Conservation (phyloP, 2,888 invertebrate species). For the Cerastoderma edule region DNA sequence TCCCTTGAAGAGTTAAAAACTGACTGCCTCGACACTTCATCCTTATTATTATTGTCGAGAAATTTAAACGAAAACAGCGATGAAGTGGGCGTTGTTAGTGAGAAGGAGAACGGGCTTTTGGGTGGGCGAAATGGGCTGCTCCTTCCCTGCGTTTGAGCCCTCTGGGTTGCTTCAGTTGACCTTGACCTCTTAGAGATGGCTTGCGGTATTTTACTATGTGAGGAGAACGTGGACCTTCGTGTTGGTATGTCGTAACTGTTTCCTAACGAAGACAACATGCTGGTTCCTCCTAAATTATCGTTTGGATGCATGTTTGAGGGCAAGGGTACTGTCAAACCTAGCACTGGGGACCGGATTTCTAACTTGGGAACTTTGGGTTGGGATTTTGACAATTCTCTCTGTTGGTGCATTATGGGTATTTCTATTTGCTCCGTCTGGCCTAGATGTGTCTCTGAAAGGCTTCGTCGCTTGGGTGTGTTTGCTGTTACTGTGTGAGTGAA, state of each 20-base stretch:
- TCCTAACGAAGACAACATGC: slow-evolving; percentile 22
- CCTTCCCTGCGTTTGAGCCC: slow-evolving; percentile 26
- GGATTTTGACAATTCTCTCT: slow-evolving; percentile 39
- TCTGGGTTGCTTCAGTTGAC: slow-evolving; percentile 69
- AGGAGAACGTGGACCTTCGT: slow-evolving; percentile 59
- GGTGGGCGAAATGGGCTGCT: slow-evolving; percentile 41
- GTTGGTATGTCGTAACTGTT: slow-evolving; percentile 29
- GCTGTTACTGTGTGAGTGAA: slow-evolving; percentile 22
- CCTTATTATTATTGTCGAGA: slow-evolving; percentile 55
- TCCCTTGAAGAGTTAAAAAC: slow-evolving; percentile 9
- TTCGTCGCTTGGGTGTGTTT: slow-evolving; percentile 63
- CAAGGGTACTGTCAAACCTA: slow-evolving; percentile 59
- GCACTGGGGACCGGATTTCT: slow-evolving; percentile 73
- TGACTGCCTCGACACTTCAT: slow-evolving; percentile 4
- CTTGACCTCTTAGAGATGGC: slow-evolving; percentile 67
- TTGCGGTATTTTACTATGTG: slow-evolving; percentile 47
- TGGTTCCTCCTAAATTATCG: slow-evolving; percentile 22
- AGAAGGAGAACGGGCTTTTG: slow-evolving; percentile 73
- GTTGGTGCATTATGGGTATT: slow-evolving; percentile 49
- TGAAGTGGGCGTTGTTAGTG: slow-evolving; percentile 72
- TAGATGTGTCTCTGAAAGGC: slow-evolving; percentile 66
- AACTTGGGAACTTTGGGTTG: slow-evolving; percentile 76
- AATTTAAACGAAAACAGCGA: slow-evolving; percentile 74
- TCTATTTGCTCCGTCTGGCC: slow-evolving; percentile 40
- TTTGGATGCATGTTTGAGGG: slow-evolving; percentile 31